Percentiles rank a stretch among this genome's conserved stretches.
phyloP scores from a whole-genome alignment of 2,113 vertebrate genomes.

The Tichodroma muraria region DNA sequence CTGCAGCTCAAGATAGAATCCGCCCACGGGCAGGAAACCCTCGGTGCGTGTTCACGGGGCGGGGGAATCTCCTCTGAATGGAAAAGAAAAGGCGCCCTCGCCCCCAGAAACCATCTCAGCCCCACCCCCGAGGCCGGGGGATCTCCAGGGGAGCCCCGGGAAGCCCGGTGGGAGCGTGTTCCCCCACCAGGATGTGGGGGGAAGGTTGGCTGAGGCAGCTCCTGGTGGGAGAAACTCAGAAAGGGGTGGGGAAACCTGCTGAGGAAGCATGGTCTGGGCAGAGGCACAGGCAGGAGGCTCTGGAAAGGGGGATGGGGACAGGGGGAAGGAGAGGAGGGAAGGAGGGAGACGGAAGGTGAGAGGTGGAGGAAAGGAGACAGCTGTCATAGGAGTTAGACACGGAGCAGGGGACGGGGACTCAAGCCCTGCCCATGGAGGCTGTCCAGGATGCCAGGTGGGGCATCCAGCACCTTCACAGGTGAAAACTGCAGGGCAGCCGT shows the following conservation, averaged over 20 bases:
- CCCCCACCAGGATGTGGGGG: rapidly evolving
- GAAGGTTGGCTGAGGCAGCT: not conserved
- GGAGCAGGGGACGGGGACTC: not conserved
- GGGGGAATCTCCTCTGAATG: conserved; percentile 34
- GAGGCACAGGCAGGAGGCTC: not conserved
- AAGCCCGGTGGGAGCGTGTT: not conserved
- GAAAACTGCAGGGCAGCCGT: not conserved
- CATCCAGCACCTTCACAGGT: not conserved
- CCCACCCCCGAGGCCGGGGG: not conserved
- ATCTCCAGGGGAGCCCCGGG: not conserved
- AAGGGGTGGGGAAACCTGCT: not conserved
- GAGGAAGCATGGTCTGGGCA: not conserved
- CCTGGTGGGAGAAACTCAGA: not conserved
- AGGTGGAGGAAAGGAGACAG: not conserved
- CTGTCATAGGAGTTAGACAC: rapidly evolving
- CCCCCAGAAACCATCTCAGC: not conserved
- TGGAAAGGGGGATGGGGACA: not conserved
- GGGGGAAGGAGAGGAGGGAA: not conserved
- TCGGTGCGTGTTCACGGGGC: not conserved
- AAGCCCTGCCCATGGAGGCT: not conserved
- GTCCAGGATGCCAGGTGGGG: rapidly evolving
- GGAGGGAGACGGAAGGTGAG: not conserved
- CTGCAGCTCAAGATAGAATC: conserved; percentile 14
- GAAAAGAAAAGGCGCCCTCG: conserved; percentile 9
- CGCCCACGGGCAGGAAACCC: conserved; percentile 60